Evolutionary conservation across 2,797 vertebrate genomes (phyloP), one percentile per base, ranked within the genome.

Genomic region (Dallia pectoralis): DNA sequence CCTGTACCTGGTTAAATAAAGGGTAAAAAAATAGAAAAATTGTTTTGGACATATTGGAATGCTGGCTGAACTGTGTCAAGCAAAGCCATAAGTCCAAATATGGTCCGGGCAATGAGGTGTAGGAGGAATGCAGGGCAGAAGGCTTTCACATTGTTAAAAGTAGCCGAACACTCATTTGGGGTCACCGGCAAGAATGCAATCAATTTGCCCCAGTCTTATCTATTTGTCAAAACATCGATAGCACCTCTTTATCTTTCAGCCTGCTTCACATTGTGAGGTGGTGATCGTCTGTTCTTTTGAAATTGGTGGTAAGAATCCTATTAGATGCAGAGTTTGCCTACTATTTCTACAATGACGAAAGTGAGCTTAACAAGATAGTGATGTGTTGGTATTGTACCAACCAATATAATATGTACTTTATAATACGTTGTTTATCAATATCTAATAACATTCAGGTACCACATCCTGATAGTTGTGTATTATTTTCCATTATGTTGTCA

Each of bases 161-260:
- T 63, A 63, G n/a, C n/a, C n/a, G n/a, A n/a, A 63, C 61, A 63
- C 9, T 29, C 29, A 63, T 63, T 63, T 29, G 61, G 32, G 15
- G 16, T 63, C 15, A 16, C 30, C 18, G 61, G 30, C 61, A 32
- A 63, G 27, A 30, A 63, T 63, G 61, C 32, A 30, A 32, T 30
- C 61, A 29, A 29, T 29, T 14, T 8, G 12, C 53, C 51, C 51
- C 51, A 62, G 4, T 63, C 29, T 63, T 30, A 63, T 63, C 61
- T 63, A 32, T 32, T 63, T 63, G 61, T 32, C 30, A 63, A 32
- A 63, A 63, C 27, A 63, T 18, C 30, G 29, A 63, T 63, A 63
- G 32, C 29, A 63, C 29, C 27, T 32, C 27, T 63, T 63, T 63
- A 63, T 63, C 61, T 63, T 25, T 63, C 16, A 5, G 25, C 30